These are phyloP conservation scores for Lottia gigantea DNA, from an alignment of 2,888 invertebrate genomes.

Conservation along the genomic window DNA sequence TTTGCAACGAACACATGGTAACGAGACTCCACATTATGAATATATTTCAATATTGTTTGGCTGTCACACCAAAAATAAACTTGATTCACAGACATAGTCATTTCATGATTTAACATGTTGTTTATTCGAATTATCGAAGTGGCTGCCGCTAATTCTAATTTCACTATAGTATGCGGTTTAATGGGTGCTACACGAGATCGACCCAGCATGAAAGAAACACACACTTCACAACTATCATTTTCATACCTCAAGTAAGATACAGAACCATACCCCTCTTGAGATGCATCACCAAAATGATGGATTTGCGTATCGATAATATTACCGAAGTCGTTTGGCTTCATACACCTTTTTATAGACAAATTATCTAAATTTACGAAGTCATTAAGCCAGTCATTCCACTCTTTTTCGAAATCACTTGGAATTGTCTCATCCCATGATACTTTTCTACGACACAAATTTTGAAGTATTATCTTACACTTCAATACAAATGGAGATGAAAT, in stretches of 20 bases:
- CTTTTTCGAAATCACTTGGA: not conserved
- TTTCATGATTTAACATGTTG: too few species aligned
- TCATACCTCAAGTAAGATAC: slow-evolving; percentile 4
- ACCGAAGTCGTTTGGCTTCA: too few species aligned
- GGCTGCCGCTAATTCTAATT: slow-evolving; percentile 31
- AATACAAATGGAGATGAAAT: too few species aligned
- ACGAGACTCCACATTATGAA: slow-evolving; percentile 5
- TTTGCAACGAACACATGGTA: slow-evolving; percentile 32
- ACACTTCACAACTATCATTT: slow-evolving; percentile 1
- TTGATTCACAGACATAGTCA: too few species aligned
- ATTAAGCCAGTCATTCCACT: slow-evolving; percentile 13
- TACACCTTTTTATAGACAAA: not conserved
- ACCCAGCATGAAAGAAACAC: slow-evolving; percentile 15
- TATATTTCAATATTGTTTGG: too few species aligned
- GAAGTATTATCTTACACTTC: too few species aligned
- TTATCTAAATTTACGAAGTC: slow-evolving; percentile 3
- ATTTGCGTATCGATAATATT: not conserved
- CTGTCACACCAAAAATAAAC: too few species aligned
- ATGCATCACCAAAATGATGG: slow-evolving; percentile 14
- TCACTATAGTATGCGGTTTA: slow-evolving; percentile 26
- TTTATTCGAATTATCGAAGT: slow-evolving; percentile 12
- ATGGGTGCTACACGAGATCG: slow-evolving; percentile 25
- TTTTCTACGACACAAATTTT: too few species aligned
- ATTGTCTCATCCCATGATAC: too few species aligned
- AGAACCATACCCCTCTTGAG: not conserved